Evolutionary conservation across 1,140 invertebrate genomes (phyloP), one percentile per base, ranked within the genome.

Genomic region (Watersipora subatra): DNA sequence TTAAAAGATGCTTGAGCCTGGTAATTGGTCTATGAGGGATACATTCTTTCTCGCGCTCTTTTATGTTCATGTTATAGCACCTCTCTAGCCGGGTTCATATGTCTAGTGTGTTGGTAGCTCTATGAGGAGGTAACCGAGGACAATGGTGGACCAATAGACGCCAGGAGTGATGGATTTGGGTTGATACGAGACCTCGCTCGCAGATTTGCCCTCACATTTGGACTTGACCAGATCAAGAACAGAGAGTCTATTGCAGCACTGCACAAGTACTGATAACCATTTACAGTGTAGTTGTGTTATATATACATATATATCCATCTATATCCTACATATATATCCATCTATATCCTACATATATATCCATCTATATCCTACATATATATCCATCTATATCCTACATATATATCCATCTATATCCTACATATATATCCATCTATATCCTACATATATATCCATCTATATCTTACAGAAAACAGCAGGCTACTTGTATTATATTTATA

Each of bases 141-240:
- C 69, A 80, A 82, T 26, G 74, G 75, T 27, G 73, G 75, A 57
- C 82, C 84, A 66, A 84, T 88, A 27, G 86, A 86, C 67, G 71
- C 88, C 69, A 85, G 86, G 61, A 85, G 86, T 57, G 88, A 92
- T 70, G 89, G 90, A 65, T 91, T 93, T 75, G 85, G 86, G 64
- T 87, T 90, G 68, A 85, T 94, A 30, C 93, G 89, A 82, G 95
- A 98, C 85, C 84, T 99, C 70, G 94, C 94, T 1, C 94, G 97
- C 79, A 84, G 94, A 70, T 98, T 99, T 84, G 90, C 93, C 0
- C 82, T 97, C 22, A 96, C 93, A 2, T 99, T 99, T 85, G 96
- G 96, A 22, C 84, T 97, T 63, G 95, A 99, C 83, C 91, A 92
- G 22, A 85, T 97, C 12, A 97, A 96, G 82, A 98, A 98, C 84